Conservation (phyloP, 2,888 invertebrate genomes). For the Drosophila robusta region DNA sequence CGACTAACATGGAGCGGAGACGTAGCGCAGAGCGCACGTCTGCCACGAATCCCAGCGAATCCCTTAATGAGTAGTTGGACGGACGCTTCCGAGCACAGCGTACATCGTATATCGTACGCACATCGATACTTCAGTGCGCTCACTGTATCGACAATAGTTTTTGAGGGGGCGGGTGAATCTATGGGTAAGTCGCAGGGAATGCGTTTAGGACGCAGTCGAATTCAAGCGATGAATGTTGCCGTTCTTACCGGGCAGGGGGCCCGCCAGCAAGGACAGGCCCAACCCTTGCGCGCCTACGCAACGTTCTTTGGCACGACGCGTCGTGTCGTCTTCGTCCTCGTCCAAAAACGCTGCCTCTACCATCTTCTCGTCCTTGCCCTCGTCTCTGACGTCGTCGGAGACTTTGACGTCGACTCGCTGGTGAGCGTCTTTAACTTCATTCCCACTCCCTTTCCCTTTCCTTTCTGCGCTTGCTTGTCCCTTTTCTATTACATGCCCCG, state of each 20-base stretch:
- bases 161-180: not conserved
- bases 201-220: slow-evolving; percentile 24
- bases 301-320: slow-evolving; percentile 43
- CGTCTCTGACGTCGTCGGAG: slow-evolving; percentile 7
- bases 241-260: not conserved
- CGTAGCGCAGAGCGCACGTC: not conserved
- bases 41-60: slow-evolving; percentile 4
- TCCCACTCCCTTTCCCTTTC: slow-evolving; percentile 17
- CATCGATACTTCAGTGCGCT: not conserved
- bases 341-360: not conserved
- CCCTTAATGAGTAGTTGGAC: slow-evolving; percentile 34
- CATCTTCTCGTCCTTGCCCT: slow-evolving; percentile 2
- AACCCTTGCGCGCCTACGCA: slow-evolving; percentile 51
- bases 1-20: not conserved
- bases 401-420: slow-evolving; percentile 44
- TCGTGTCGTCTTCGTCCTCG: slow-evolving; percentile 22
- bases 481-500: slow-evolving; percentile 26
- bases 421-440: slow-evolving; percentile 45
- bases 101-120: not conserved
- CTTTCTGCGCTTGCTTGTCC: slow-evolving; percentile 7
- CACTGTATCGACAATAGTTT: not conserved
- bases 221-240: slow-evolving; percentile 43
- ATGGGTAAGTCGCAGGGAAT: slow-evolving; percentile 5
- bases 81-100: not conserved
- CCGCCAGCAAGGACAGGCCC: not conserved